Percentiles rank a stretch among this genome's conserved stretches.
Evolutionary conservation across 2,888 invertebrate species (phyloP).

Genomic region (Crioceris asparagi): DNA sequence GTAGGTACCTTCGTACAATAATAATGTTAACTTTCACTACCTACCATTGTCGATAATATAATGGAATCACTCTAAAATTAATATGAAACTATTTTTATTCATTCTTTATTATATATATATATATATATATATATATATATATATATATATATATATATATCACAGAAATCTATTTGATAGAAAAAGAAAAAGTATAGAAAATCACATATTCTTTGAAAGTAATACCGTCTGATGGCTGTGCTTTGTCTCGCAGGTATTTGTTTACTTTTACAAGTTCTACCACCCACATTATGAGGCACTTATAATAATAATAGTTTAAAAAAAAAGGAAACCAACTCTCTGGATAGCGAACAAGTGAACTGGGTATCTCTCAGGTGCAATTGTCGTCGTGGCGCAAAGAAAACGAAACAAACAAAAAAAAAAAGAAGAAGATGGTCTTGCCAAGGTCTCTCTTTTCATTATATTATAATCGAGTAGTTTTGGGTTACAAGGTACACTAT

Average conservation of each 20-base stretch:
- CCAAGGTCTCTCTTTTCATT: conserved; percentile 20
- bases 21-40: no score
- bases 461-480: conserved; percentile 23
- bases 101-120: not conserved
- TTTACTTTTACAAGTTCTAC: conserved; percentile 6
- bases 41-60: not conserved
- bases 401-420: conserved; percentile 5
- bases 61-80: not conserved
- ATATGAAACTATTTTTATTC: not conserved
- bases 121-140: not conserved
- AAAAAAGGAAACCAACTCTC: conserved; percentile 5
- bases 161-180: no score
- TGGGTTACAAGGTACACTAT: conserved; percentile 33
- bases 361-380: conserved; percentile 13
- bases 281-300: conserved; percentile 11
- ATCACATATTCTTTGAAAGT: no score
- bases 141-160: no score
- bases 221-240: no score
- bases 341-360: conserved; percentile 2
- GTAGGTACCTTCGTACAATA: no score
- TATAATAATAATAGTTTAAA: not conserved
- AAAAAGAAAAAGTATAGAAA: no score
- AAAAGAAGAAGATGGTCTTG: conserved; percentile 19
- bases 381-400: conserved; percentile 5
- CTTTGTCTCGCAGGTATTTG: conserved; percentile 11